Conservation (phyloP, 2,888 invertebrate genomes). For the Lingula anatina region DNA sequence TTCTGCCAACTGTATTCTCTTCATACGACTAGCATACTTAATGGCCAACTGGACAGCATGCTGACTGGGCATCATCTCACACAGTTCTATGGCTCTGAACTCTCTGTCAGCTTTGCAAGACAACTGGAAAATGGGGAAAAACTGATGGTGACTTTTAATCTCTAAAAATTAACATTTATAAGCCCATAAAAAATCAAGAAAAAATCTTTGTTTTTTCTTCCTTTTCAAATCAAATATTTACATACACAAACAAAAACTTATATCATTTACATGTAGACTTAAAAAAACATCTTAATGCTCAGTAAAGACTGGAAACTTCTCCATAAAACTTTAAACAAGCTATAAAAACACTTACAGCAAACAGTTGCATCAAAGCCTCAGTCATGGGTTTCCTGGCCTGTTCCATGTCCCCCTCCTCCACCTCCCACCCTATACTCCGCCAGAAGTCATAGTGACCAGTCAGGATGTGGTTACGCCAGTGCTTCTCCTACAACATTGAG, state of each 20-base stretch:
- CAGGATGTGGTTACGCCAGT: conserved; percentile 29
- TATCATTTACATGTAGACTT: too few species aligned
- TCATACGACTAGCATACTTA: conserved; percentile 79
- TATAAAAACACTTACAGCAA: conserved; percentile 64
- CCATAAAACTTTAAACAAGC: background rate
- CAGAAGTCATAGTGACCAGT: conserved; percentile 31
- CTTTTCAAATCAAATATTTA: too few species aligned
- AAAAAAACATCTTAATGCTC: too few species aligned
- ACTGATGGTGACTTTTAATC: too few species aligned
- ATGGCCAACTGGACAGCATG: conserved; percentile 76
- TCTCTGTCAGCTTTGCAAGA: conserved; percentile 81
- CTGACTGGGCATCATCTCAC: conserved; percentile 73
- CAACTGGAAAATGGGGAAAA: conserved; percentile 58
- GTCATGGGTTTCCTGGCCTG: conserved; percentile 65
- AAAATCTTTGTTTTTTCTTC: too few species aligned
- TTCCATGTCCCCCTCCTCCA: conserved; percentile 36
- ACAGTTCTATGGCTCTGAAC: conserved; percentile 78
- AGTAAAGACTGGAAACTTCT: too few species aligned
- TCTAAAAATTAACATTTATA: too few species aligned
- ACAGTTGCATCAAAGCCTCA: conserved; percentile 80
- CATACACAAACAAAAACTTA: too few species aligned
- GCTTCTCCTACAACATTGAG: conserved; percentile 46
- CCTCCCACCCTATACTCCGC: conserved; percentile 33
- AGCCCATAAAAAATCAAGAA: too few species aligned
- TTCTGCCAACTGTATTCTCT: conserved; percentile 73